These are phyloP conservation scores for Hozukius guyotensis DNA, from an alignment of 2,797 vertebrate species.

Conservation along the genomic window DNA sequence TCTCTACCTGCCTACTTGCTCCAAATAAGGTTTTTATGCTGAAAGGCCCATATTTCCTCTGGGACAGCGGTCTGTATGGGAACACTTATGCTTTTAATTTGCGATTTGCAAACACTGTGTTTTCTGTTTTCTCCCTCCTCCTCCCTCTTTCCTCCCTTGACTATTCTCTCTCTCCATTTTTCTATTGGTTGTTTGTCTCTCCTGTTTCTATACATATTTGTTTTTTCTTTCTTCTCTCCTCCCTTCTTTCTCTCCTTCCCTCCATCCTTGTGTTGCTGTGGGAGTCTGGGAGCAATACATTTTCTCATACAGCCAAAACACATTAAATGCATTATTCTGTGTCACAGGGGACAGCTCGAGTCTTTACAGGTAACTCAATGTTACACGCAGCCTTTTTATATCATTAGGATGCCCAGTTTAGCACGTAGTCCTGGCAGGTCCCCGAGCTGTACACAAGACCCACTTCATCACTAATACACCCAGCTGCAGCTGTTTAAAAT, in stretches of 20 bases:
- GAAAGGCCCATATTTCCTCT: slow-evolving; percentile 56
- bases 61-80: slow-evolving; percentile 53
- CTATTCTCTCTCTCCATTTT: slow-evolving; percentile 32
- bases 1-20: slow-evolving; percentile 37
- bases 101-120: slow-evolving; percentile 76
- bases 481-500: slow-evolving; percentile 64
- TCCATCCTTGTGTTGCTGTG: slow-evolving; percentile 49
- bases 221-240: slow-evolving; percentile 27
- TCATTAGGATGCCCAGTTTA: slow-evolving; percentile 75
- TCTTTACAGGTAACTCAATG: slow-evolving; percentile 69
- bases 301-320: slow-evolving; percentile 71
- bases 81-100: slow-evolving; percentile 74
- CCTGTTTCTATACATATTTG: slow-evolving; percentile 39
- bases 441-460: slow-evolving; percentile 60
- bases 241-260: slow-evolving; percentile 13
- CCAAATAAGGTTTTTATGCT: slow-evolving; percentile 53
- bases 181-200: slow-evolving; percentile 39
- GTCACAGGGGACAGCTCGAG: slow-evolving; percentile 67
- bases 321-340: slow-evolving; percentile 78
- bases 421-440: slow-evolving; percentile 61
- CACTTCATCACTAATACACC: slow-evolving; percentile 63
- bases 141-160: slow-evolving; percentile 28
- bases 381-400: slow-evolving; percentile 71
- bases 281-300: slow-evolving; percentile 67
- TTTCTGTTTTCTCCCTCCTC: slow-evolving; percentile 46